These are phyloP conservation scores for Gallinago undulata DNA, from an alignment of 2,113 vertebrate species.

Conservation along the genomic window DNA sequence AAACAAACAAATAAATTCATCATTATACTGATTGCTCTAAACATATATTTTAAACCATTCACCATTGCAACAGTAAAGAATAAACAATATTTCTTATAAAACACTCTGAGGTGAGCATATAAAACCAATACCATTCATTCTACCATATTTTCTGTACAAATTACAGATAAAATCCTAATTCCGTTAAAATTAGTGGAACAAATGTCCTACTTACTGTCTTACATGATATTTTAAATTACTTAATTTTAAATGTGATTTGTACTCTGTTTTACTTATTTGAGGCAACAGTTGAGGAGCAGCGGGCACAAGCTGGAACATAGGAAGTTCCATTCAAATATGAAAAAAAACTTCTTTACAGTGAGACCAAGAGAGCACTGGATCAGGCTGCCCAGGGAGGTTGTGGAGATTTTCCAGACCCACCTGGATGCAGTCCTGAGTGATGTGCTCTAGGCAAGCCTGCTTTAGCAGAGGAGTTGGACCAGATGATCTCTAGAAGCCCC, in stretches of 20 bases:
- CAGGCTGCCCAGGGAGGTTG: no score
- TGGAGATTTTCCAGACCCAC: no score
- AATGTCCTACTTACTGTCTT: neutral
- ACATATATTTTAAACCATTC: neutral
- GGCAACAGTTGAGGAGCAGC: neutral
- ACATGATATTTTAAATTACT: neutral
- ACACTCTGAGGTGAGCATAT: neutral
- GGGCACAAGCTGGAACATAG: no score
- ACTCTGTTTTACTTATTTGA: neutral
- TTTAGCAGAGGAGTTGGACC: no score
- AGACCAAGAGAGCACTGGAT: no score
- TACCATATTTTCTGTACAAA: neutral
- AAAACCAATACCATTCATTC: neutral
- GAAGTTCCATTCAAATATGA: no score
- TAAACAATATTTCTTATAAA: neutral
- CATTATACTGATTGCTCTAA: constrained; percentile 5
- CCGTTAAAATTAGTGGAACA: neutral
- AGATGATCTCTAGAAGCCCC: no score
- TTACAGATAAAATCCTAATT: neutral
- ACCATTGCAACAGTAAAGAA: neutral
- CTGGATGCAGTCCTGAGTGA: no score
- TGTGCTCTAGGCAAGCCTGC: no score
- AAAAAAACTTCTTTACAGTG: no score
- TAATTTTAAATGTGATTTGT: neutral
- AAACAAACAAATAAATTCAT: constrained; percentile 40